A percentile compares a stretch with the other conserved stretches of the same genome.
Evolutionary conservation across 1,140 invertebrate species (phyloP).

Genomic region (Pseudomyrmex cubaensis): DNA sequence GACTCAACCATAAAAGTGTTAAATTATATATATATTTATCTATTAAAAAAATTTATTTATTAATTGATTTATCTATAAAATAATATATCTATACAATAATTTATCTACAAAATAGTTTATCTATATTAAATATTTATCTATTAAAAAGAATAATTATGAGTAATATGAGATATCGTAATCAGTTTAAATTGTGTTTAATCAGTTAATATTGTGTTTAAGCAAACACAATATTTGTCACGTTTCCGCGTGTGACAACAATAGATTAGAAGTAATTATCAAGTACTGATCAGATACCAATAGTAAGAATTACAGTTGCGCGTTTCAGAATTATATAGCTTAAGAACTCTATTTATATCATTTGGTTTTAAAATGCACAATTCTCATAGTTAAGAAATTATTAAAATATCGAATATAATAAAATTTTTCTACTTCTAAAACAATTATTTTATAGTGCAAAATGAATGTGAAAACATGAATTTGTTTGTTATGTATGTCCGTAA

Average conservation of each 20-base stretch:
- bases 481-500: constrained; percentile 51
- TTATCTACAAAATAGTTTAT: too few species aligned
- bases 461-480: background rate
- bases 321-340: constrained; percentile 7
- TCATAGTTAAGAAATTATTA: background rate
- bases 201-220: too few species aligned
- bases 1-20: background rate
- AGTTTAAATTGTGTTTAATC: too few species aligned
- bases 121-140: too few species aligned
- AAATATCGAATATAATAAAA: background rate
- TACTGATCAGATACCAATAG: constrained; percentile 32
- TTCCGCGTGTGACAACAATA: constrained; percentile 24
- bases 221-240: background rate
- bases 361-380: too few species aligned
- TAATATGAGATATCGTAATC: constrained; percentile 5
- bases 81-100: too few species aligned
- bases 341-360: too few species aligned
- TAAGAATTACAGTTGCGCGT: background rate
- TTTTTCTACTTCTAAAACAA: background rate
- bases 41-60: background rate
- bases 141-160: background rate
- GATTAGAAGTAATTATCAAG: too few species aligned
- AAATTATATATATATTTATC: background rate
- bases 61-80: too few species aligned
- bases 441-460: background rate